Conservation (phyloP, 1,140 invertebrate genomes). For the Hermetia illucens region DNA sequence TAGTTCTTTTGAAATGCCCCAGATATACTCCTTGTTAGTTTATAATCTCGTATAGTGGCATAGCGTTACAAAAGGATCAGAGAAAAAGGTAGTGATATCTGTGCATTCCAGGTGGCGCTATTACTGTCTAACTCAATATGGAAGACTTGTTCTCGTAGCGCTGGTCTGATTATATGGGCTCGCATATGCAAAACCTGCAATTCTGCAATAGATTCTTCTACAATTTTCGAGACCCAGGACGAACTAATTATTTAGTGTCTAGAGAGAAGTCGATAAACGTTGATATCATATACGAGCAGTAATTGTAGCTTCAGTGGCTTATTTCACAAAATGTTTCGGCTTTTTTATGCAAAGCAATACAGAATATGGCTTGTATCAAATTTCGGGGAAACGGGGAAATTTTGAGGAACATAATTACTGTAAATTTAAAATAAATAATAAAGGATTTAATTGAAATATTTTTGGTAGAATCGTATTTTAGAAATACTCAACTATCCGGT, state of each 20-base stretch:
- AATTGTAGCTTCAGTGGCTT: no score
- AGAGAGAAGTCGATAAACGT: no score
- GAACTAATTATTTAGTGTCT: no score
- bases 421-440: neutral
- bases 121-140: neutral
- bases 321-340: neutral
- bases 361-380: neutral
- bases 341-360: neutral
- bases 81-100: neutral
- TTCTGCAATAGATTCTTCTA: neutral
- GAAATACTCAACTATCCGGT: conserved; percentile 15
- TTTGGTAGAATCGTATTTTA: conserved; percentile 17
- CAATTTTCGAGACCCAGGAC: no score
- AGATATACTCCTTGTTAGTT: no score
- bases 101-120: neutral
- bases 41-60: neutral
- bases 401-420: neutral
- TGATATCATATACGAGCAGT: no score
- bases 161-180: neutral
- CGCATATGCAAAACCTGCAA: neutral
- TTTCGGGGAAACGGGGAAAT: neutral
- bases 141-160: neutral
- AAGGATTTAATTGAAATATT: neutral
- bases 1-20: no score
- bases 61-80: neutral